Evolutionary conservation across 1,140 invertebrate species (phyloP).

Genomic region (Eumaeus atala): DNA sequence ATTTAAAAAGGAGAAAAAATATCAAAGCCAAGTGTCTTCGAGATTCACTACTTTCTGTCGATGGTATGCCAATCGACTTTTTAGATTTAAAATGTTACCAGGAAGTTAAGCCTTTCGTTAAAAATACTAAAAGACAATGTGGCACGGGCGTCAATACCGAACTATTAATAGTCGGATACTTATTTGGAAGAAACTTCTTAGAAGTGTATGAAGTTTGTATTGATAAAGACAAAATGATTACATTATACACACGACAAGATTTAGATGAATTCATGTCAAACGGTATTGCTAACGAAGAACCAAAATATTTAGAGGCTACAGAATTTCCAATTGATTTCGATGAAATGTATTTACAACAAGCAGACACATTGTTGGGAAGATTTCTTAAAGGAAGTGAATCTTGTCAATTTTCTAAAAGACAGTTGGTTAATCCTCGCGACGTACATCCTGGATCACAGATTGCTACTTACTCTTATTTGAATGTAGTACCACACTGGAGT

Average conservation of each 20-base stretch:
- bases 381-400: constrained; percentile 20
- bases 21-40: not conserved
- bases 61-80: constrained; percentile 28
- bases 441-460: constrained; percentile 26
- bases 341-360: constrained; percentile 30
- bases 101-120: constrained; percentile 21
- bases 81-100: constrained; percentile 34
- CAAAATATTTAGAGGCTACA: constrained; percentile 19
- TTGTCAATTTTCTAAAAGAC: constrained; percentile 41
- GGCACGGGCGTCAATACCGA: constrained; percentile 25
- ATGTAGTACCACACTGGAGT: constrained; percentile 48
- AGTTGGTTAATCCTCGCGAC: constrained; percentile 37
- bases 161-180: constrained; percentile 35
- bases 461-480: constrained; percentile 36
- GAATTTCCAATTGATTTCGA: constrained; percentile 28
- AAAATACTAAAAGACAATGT: constrained; percentile 27
- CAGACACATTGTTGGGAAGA: constrained; percentile 19
- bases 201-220: constrained; percentile 40
- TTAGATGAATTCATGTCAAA: constrained; percentile 16
- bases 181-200: constrained; percentile 26
- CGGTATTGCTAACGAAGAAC: constrained; percentile 18
- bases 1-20: not conserved
- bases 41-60: constrained; percentile 23
- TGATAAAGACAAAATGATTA: constrained; percentile 29
- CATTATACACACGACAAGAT: constrained; percentile 35